phyloP scores from a whole-genome alignment of 2,113 vertebrate genomes.

The Eupsittula cactorum region DNA sequence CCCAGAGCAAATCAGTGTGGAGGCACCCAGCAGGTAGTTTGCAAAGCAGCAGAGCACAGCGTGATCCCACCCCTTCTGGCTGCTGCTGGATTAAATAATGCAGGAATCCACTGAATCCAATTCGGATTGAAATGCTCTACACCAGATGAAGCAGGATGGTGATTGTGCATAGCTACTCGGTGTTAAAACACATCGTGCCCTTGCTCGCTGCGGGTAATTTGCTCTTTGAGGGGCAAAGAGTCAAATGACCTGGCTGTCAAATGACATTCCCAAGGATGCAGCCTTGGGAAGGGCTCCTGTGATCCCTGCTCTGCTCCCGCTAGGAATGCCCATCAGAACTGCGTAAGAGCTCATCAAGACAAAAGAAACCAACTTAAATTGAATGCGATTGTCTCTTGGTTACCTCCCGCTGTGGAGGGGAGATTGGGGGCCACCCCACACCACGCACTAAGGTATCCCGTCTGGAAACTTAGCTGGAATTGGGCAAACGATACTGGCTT shows the following conservation, averaged over 20 bases:
- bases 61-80: not conserved
- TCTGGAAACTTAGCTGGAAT: slow-evolving; percentile 61
- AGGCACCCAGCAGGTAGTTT: not conserved
- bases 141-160: not conserved
- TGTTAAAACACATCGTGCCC: not conserved
- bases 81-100: rapidly evolving
- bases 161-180: not conserved
- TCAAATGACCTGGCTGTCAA: not conserved
- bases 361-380: slow-evolving; percentile 8
- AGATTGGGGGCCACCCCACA: slow-evolving; percentile 59
- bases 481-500: slow-evolving; percentile 68
- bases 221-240: not conserved
- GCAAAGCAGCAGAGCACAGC: not conserved
- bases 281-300: slow-evolving; percentile 24
- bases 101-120: not conserved
- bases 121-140: not conserved
- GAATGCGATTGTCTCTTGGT: slow-evolving; percentile 65
- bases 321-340: slow-evolving; percentile 36
- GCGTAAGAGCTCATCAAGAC: slow-evolving; percentile 18
- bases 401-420: slow-evolving; percentile 36
- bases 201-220: not conserved
- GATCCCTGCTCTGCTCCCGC: slow-evolving; percentile 36
- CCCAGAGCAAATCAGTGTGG: not conserved
- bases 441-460: slow-evolving; percentile 39
- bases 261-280: not conserved